Percentiles rank a stretch among this genome's conserved stretches.
phyloP scores from a whole-genome alignment of 2,113 vertebrate genomes.

The Vicugna pacos region DNA sequence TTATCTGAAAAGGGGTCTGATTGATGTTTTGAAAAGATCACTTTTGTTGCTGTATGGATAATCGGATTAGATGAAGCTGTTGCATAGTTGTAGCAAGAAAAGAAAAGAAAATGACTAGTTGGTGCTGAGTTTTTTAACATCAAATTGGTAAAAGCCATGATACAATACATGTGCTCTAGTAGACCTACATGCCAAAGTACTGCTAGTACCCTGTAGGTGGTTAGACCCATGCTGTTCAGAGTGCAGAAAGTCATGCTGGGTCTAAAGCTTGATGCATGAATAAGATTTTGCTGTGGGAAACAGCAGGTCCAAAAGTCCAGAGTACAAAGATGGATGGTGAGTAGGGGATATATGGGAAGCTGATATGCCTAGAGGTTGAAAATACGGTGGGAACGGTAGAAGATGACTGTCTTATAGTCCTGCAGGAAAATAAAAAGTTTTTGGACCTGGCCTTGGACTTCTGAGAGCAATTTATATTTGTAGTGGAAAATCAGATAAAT shows the following conservation, averaged over 20 bases:
- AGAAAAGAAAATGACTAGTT: neutral
- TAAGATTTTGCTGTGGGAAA: neutral
- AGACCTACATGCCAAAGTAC: neutral
- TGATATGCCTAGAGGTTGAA: neutral
- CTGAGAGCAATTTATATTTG: neutral
- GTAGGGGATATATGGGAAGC: neutral
- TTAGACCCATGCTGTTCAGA: neutral
- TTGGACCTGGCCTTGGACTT: neutral
- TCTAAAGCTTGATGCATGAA: neutral
- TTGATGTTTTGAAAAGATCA: conserved; percentile 32
- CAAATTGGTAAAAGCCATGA: neutral
- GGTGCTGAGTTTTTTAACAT: neutral
- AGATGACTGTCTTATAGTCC: neutral
- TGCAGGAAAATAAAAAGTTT: neutral
- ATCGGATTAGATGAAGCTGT: neutral
- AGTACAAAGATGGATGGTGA: neutral
- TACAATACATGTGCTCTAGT: neutral
- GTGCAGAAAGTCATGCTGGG: no score
- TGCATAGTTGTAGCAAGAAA: neutral
- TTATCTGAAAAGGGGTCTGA: neutral
- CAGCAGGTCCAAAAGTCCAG: neutral
- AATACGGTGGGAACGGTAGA: neutral
- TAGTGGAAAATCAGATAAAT: neutral
- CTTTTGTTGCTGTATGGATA: neutral
- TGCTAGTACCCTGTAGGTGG: neutral